A percentile compares a stretch with the other conserved stretches of the same genome.
Conservation (phyloP, 92 coral and sea anemone genomes). For the Umimayanthus chanpuru region DNA sequence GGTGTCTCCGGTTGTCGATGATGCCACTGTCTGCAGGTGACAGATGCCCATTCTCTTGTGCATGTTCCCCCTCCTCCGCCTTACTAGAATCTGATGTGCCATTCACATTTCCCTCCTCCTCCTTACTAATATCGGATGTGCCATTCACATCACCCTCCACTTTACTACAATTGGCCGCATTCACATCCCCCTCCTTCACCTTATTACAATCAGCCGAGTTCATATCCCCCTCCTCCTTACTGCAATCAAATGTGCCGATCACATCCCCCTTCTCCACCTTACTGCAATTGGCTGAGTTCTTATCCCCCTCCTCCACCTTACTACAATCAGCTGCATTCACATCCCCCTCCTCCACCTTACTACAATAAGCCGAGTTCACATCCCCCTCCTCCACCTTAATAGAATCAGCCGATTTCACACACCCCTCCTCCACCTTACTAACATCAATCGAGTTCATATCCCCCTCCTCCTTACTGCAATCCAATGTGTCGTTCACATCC, state of each 20-base stretch:
- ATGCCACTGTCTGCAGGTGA: neutral
- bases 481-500: neutral
- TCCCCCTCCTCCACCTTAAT: neutral
- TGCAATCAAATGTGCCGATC: too few relatives aligned
- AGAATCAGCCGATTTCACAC: too few relatives aligned
- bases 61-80: neutral
- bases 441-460: too few relatives aligned
- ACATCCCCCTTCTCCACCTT: neutral
- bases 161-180: too few relatives aligned
- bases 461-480: neutral
- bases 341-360: too few relatives aligned
- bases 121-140: too few relatives aligned
- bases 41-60: conserved; percentile 6
- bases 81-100: neutral
- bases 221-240: too few relatives aligned
- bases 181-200: neutral
- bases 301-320: neutral
- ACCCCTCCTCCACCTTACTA: too few relatives aligned
- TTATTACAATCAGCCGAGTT: too few relatives aligned
- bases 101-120: neutral
- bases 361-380: too few relatives aligned
- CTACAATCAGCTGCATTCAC: too few relatives aligned
- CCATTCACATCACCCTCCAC: too few relatives aligned
- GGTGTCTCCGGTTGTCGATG: neutral
- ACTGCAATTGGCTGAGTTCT: neutral